Evolutionary conservation across 2,888 invertebrate species (phyloP), one percentile per base, ranked within the genome.

Genomic region (Athalia rosae): DNA sequence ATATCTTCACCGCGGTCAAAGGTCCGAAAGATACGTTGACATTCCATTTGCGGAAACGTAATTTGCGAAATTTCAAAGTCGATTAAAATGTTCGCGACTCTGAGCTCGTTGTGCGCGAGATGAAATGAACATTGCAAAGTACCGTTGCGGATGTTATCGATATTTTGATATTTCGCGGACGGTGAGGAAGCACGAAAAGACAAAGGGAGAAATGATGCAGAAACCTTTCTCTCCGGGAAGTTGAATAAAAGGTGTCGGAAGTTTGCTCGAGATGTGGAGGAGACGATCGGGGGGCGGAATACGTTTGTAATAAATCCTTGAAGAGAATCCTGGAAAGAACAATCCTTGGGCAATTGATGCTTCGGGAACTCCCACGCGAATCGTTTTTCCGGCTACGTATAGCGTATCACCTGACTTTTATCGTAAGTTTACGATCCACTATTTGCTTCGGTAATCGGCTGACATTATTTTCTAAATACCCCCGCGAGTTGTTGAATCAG

Each of bases 301-400:
- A 11, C n/a, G 53, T 53, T 59, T 47, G 15, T 8, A 64, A 64
- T 9, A 45, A 3, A 45, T 64, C 67, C 67, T 6, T 41, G 28
- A 69, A 66, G 15, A 50, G 53, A 67, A 56, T 28, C 41, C 53
- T 28, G n/a, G 8, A 43, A 67, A 67, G 41, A 41, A 11, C 67
- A 53, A 67, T 67, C 41, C 28, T 28, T n/a, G 11, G 53, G 53
- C 53, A 67, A 67, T 8, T n/a, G 53, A 53, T 67, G 53, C 9
- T n/a, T 11, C 15, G 47, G 28, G 11, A 53, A 53, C 15, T 53
- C 67, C 67, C 67, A 56, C n/a, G 41, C 53, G 28, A 53, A 67
- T 67, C 9, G 67, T 53, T 53, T 43, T 50, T 53, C n/a, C 67
- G 56, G 67, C 43, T 9, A 53, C 56, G 41, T 56, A 53, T 53